Base-by-base conservation (phyloP, 2,888 invertebrate species). In the Nyleta sp. region DNA sequence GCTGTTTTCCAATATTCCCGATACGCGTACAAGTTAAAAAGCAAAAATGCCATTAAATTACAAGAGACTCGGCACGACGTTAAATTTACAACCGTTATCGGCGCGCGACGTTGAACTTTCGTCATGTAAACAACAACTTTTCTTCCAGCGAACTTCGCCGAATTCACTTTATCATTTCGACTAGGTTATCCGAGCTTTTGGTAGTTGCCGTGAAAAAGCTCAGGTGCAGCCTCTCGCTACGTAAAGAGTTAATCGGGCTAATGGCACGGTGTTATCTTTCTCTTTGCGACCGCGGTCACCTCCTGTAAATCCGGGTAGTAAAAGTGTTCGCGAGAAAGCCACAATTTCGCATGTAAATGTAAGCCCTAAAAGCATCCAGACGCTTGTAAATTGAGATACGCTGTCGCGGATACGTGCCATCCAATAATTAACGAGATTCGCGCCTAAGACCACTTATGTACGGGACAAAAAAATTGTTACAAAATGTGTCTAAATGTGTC, bases 221-320 rank as follows among this genome's bases (percentile, higher is more conserved):
- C 81, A 80, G 83, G 80, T 81, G 76, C 71, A 72, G 33, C n/a
- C n/a, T 48, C 15, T 42, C 46, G 65, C 50, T 40, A 78, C 74
- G 78, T 76, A 79, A 82, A 79, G 80, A 83, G 80, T 81, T 86
- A 86, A 86, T 85, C 85, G 82, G 85, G 74, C 84, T 85, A 84
- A 85, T 85, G 83, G 84, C 65, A 42, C 72, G 70, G 80, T 78
- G 83, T 85, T 84, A 84, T 83, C 82, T 83, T 81, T 73, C 81
- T 72, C 81, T 75, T 76, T 80, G 65, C 67, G 44, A 62, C 48
- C 72, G 42, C 67, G 72, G 67, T 78, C 67, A 78, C 44, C 72
- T 60, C 24, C 68, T 53, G 72, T 38, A 72, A 72, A 67, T 62
- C 67, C 57, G 44, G 50, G 15, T 46, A 13, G 44, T 33, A 76